Conservation (phyloP, 2,797 vertebrate species). For the Cygnus olor region DNA sequence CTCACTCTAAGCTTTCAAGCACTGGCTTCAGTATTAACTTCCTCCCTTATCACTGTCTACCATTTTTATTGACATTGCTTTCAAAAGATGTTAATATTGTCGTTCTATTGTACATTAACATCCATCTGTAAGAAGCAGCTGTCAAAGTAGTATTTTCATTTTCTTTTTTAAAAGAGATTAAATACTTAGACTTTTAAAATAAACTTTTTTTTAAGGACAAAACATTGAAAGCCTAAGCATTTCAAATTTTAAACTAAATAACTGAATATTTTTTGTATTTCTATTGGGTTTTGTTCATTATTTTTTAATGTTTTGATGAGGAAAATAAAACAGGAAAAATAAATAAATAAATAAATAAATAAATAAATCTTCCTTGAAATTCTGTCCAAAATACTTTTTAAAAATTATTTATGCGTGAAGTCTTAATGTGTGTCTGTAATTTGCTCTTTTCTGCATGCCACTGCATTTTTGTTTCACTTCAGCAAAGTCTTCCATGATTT, state of each 20-base stretch:
- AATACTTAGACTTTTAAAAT: background rate
- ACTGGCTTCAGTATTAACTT: background rate
- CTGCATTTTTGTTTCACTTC: background rate
- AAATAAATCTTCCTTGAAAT: background rate
- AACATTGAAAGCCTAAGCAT: background rate
- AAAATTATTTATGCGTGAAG: background rate
- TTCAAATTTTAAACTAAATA: background rate
- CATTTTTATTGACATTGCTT: background rate
- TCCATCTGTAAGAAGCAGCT: background rate
- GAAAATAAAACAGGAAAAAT: background rate
- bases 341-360: background rate
- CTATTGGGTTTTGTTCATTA: background rate
- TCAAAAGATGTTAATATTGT: background rate
- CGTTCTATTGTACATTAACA: background rate
- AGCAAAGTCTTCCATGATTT: background rate
- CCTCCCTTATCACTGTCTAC: background rate
- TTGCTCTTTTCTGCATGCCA: background rate
- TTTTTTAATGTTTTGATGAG: background rate
- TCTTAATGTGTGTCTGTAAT: background rate
- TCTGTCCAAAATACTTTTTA: background rate
- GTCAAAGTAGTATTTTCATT: background rate
- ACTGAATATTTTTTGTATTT: background rate
- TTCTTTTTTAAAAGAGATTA: background rate
- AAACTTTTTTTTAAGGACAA: background rate
- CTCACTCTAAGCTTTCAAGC: background rate